Percentiles rank a stretch among this genome's conserved stretches.
phyloP scores from a whole-genome alignment of 2,113 vertebrate genomes.

The Stigmatopora nigra region DNA sequence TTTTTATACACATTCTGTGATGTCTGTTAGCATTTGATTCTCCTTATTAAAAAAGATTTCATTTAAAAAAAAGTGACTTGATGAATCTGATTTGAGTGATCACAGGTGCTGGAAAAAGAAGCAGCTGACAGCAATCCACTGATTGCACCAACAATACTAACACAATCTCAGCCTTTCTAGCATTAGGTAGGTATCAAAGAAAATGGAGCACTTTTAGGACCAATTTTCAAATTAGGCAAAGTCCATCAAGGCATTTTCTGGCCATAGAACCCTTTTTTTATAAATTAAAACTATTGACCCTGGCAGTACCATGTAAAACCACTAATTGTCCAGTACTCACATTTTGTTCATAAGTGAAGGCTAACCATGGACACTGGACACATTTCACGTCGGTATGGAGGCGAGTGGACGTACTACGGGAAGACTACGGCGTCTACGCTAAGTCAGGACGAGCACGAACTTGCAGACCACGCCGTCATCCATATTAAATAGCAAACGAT shows the following conservation, averaged over 20 bases:
- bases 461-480: conserved; percentile 14
- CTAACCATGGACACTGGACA: too few relatives aligned
- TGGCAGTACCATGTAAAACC: too few relatives aligned
- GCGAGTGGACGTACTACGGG: too few relatives aligned
- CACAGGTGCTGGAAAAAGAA: neutral
- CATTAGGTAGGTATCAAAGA: neutral
- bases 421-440: conserved; percentile 7
- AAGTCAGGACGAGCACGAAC: conserved; percentile 16
- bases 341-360: neutral
- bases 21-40: neutral
- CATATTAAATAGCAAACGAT: conserved; percentile 29
- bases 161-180: neutral
- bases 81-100: neutral
- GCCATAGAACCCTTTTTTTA: neutral
- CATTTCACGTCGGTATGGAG: too few relatives aligned
- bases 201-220: neutral
- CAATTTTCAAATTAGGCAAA: neutral
- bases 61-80: neutral
- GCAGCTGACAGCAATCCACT: too few relatives aligned
- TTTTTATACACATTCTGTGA: too few relatives aligned
- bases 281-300: too few relatives aligned
- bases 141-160: neutral
- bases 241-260: neutral
- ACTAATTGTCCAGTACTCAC: neutral
- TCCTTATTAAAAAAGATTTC: neutral